Evolutionary conservation across 2,113 vertebrate genomes (phyloP).

Genomic region (Eurystomus gularis): DNA sequence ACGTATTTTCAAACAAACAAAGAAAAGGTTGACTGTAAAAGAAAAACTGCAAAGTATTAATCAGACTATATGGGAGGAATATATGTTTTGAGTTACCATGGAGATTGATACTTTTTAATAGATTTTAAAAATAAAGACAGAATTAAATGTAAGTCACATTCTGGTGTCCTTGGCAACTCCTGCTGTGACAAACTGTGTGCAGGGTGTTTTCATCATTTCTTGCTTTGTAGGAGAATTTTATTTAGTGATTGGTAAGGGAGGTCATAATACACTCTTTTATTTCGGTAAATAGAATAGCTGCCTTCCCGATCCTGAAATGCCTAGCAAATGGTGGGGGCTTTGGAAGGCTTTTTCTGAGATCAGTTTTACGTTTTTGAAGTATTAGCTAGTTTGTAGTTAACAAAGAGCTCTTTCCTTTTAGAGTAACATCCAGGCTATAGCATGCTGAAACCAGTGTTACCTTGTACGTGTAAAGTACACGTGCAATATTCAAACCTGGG

Average conservation of each 20-base stretch:
- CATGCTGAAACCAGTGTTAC: background rate
- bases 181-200: background rate
- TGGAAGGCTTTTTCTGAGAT: background rate
- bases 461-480: background rate
- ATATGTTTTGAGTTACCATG: conserved; percentile 4
- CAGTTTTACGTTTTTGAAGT: background rate
- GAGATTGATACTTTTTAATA: conserved; percentile 18
- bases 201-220: background rate
- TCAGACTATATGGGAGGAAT: background rate
- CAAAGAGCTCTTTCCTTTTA: background rate
- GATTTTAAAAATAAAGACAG: background rate
- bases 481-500: background rate
- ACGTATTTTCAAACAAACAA: background rate
- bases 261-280: background rate
- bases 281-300: background rate
- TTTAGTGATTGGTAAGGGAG: background rate
- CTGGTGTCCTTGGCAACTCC: conserved; percentile 35
- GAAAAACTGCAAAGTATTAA: background rate
- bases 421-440: background rate
- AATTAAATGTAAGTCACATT: conserved; percentile 34
- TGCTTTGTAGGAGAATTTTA: background rate
- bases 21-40: background rate
- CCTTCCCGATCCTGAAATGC: background rate
- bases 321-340: background rate
- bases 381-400: background rate